Evolutionary conservation across 2,888 invertebrate genomes (phyloP).

Genomic region (Eurytoma californica): DNA sequence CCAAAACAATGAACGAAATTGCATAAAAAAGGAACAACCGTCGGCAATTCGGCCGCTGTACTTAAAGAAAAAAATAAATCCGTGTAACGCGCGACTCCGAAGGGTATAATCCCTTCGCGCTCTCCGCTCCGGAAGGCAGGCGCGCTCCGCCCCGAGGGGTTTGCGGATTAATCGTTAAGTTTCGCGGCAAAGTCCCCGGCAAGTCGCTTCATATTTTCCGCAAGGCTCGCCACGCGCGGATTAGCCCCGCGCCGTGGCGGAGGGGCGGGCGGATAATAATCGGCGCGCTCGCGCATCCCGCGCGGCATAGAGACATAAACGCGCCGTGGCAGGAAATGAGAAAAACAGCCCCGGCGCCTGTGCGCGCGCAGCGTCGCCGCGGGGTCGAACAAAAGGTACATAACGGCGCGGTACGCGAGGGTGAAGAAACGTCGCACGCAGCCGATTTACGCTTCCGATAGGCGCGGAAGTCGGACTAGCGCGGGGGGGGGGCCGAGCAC

Average conservation of each 20-base stretch:
- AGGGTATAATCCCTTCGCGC: neutral
- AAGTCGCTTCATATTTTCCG: constrained; percentile 20
- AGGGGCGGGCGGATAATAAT: neutral
- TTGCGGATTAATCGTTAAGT: constrained; percentile 28
- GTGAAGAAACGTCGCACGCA: neutral
- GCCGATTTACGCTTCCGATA: constrained; percentile 42
- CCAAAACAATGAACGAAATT: no score
- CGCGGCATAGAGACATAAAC: neutral
- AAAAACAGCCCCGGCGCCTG: constrained; percentile 6
- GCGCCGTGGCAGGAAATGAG: neutral
- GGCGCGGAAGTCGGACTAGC: constrained; percentile 13
- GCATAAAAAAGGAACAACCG: neutral
- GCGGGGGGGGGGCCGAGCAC: neutral
- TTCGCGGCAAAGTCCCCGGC: neutral
- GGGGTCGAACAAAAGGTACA: neutral
- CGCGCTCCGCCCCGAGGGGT: neutral
- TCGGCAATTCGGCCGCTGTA: neutral
- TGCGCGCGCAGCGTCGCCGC: neutral
- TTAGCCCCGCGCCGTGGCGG: neutral
- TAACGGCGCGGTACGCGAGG: neutral
- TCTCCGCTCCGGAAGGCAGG: neutral
- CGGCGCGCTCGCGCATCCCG: constrained; percentile 3
- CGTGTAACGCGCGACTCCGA: no score
- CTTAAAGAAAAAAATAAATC: neutral
- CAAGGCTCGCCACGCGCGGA: neutral